Conservation (phyloP, 1,140 invertebrate species). For the Dinoponera quadriceps region DNA sequence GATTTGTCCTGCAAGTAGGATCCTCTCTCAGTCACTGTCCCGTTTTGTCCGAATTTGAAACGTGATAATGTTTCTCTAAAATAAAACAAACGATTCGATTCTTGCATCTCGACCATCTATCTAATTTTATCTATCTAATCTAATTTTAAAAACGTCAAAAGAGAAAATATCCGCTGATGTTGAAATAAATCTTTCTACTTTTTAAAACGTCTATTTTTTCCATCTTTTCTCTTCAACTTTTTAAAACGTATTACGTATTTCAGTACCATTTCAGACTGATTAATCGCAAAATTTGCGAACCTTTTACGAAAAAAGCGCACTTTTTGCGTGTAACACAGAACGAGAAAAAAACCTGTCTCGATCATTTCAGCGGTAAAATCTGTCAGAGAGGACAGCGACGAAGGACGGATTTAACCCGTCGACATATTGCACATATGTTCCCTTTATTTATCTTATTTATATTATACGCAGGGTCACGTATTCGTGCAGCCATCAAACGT, state of each 20-base stretch:
- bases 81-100: neutral
- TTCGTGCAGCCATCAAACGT: conserved; percentile 15
- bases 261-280: neutral
- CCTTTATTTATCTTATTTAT: conserved; percentile 22
- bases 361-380: conserved; percentile 20
- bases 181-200: neutral
- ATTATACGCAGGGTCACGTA: neutral
- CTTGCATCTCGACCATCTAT: no score
- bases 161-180: neutral
- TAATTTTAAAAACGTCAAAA: neutral
- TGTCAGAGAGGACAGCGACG: neutral
- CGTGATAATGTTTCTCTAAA: neutral
- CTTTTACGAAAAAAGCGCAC: neutral
- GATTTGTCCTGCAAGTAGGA: no score
- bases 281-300: neutral
- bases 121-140: no score
- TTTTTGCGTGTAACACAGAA: neutral
- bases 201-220: no score
- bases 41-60: no score
- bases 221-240: no score
- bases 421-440: neutral
- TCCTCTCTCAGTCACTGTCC: no score
- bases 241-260: neutral
- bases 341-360: neutral
- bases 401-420: conserved; percentile 5